phyloP scores from a whole-genome alignment of 2,797 vertebrate species.

The Phataginus tricuspis region DNA sequence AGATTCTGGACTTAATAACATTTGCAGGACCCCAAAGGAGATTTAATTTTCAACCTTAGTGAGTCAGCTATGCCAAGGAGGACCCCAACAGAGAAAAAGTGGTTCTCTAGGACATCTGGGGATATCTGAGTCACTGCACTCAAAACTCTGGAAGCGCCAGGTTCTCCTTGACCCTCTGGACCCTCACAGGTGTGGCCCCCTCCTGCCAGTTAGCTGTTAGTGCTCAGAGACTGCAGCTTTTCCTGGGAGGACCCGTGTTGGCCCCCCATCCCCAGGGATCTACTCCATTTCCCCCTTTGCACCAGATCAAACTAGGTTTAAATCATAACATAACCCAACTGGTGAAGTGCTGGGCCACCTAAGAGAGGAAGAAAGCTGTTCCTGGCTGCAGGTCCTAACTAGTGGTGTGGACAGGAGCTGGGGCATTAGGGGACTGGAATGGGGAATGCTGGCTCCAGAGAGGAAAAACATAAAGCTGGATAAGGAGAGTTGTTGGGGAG shows the following conservation, averaged over 20 bases:
- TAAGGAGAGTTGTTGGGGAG: neutral
- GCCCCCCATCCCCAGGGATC: too few relatives aligned
- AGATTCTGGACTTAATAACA: neutral
- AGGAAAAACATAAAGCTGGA: neutral
- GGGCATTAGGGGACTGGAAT: too few relatives aligned
- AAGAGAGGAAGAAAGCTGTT: neutral
- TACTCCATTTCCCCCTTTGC: neutral
- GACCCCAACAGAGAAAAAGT: neutral
- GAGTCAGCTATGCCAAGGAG: neutral
- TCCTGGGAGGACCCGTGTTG: neutral
- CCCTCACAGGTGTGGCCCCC: neutral
- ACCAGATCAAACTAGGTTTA: neutral
- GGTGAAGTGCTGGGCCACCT: neutral
- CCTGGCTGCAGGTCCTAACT: neutral
- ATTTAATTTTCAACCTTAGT: neutral
- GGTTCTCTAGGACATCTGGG: neutral
- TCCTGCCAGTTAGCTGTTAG: neutral
- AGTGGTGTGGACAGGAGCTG: rapidly evolving
- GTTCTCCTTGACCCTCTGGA: neutral
- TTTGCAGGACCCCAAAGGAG: neutral
- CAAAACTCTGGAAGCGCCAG: neutral
- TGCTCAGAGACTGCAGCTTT: neutral
- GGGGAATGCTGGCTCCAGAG: neutral
- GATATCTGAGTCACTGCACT: neutral
- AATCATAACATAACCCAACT: too few relatives aligned